These are phyloP conservation scores for Poeciliopsis turrubarensis DNA, from an alignment of 2,113 vertebrate species.

Conservation along the genomic window DNA sequence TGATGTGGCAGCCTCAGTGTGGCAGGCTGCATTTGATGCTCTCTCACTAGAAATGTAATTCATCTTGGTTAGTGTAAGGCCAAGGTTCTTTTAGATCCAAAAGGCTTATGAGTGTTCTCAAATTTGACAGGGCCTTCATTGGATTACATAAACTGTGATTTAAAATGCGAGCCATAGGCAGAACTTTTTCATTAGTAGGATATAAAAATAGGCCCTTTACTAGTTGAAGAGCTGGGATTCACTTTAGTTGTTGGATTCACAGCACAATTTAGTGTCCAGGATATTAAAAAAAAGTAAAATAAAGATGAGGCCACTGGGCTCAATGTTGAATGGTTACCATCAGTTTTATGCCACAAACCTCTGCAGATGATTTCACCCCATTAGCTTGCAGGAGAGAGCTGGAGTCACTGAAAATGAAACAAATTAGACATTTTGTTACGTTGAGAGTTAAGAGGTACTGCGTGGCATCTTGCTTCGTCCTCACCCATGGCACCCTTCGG, in stretches of 20 bases:
- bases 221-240: neutral
- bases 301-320: neutral
- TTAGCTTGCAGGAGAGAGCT: constrained; percentile 14
- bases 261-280: neutral
- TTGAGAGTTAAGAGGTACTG: constrained; percentile 40
- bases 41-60: constrained; percentile 43
- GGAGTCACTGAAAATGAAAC: constrained; percentile 31
- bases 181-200: constrained; percentile 22
- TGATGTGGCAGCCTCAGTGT: constrained; percentile 71
- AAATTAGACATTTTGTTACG: constrained; percentile 41
- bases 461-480: constrained; percentile 39
- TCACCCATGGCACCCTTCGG: constrained; percentile 61
- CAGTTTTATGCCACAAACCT: neutral
- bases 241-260: constrained; percentile 7
- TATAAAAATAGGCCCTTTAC: neutral
- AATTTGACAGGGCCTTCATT: constrained; percentile 35
- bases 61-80: constrained; percentile 16
- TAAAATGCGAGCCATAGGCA: constrained; percentile 22
- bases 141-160: constrained; percentile 24
- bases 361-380: constrained; percentile 1
- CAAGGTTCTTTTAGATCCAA: constrained; percentile 27
- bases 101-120: constrained; percentile 17
- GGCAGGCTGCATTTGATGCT: constrained; percentile 65
- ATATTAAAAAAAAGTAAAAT: neutral
- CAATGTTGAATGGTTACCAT: constrained; percentile 1